Evolutionary conservation across 2,797 vertebrate genomes (phyloP), one percentile per base, ranked within the genome.

Genomic region (Toxotes lorentzi): DNA sequence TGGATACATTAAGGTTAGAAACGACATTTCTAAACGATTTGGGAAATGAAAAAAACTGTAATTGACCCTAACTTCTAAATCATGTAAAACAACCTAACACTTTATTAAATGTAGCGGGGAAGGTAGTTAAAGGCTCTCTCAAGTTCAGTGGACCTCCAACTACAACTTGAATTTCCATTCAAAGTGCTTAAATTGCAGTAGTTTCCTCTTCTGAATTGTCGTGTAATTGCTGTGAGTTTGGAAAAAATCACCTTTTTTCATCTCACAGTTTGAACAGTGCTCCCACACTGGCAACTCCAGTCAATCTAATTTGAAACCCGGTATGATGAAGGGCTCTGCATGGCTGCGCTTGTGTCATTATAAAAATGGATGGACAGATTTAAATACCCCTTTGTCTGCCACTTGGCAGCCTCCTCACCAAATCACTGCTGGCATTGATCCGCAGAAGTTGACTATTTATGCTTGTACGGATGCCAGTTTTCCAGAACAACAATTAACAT

Each of bases 281-380:
- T 66, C 1, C 19, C 27, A 38, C 38, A n/a, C 58, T 16, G 47
- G 77, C 50, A 64, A 51, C 56, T 69, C 59, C 27, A 76, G 63
- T 73, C 71, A 58, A 78, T 85, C 73, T 86, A 56, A 89, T 86
- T 86, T 73, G 53, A 86, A 86, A 32, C 45, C 53, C 1, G 7
- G 48, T 65, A 45, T 60, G 71, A 82, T 74, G 73, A 87, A 82
- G 60, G 51, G 77, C 62, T 83, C 78, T 66, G 77, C 83, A 78
- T 79, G 75, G 75, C 76, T 71, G 78, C 79, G 76, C 78, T 67
- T 57, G 62, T 78, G 79, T 86, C 86, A 79, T 88, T 85, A 84
- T 79, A 73, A 88, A 89, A 87, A 84, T 45, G 60, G 57, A 86
- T 62, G 62, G 81, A 78, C 82, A 62, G 66, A 84, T 85, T 86